Evolutionary conservation across 2,113 vertebrate species (phyloP), one percentile per base, ranked within the genome.

Genomic region (Ctenomys sociabilis): DNA sequence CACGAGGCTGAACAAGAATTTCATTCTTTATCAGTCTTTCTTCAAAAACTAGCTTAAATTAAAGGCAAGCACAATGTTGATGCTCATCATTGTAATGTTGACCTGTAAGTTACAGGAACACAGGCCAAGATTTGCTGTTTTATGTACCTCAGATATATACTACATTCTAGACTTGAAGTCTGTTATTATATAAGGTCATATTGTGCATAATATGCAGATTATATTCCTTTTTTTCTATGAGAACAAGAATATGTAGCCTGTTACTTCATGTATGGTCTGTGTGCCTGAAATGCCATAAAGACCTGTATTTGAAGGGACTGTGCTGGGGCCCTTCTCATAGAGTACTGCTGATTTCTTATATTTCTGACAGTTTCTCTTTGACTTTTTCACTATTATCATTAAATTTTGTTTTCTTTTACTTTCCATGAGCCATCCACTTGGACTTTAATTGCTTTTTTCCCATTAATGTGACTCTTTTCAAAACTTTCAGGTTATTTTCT

Each of bases 221-320:
- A 28, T 17, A 4, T 26, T 66, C 1, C 0, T 14, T 4, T 1
- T 1, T 26, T 5, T 22, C 52, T 78, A 3, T 14, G 9, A 17
- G 19, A 63, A 37, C 24, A 40, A 54, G 70, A 54, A 13, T 9
- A 19, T 35, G 11, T 5, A 22, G 54, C 7, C 3, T 10, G 7
- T 83, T 43, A 43, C 21, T 81, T 26, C 14, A 19, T 3, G 17
- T 61, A 14, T 11, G 8, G 14, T 49, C 82, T 86, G 28, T 5
- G 35, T 11, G 2, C 26, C 64, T 77, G 16, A 49, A n/a, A 9
- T 28, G 35, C 2, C 6, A 0, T 13, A 21, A 32, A 1, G 19
- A 9, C 9, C 22, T 11, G 30, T 3, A 22, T 3, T 61, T 0
- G 40, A 3, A 2, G 32, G 19, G 68, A 11, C 2, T 35, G 14